phyloP scores from a whole-genome alignment of 2,113 vertebrate species.

The Oreochromis tanganicae region DNA sequence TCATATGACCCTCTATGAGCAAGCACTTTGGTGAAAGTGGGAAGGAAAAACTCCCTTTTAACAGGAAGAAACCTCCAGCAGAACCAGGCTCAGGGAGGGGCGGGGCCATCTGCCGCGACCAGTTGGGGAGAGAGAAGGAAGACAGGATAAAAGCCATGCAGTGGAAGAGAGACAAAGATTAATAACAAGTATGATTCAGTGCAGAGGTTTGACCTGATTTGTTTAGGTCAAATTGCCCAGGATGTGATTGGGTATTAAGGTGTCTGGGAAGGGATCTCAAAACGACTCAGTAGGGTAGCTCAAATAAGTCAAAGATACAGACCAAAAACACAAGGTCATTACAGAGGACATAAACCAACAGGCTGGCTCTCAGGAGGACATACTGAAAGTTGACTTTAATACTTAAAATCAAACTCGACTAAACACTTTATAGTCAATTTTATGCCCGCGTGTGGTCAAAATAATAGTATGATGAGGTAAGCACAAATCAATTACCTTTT shows the following conservation, averaged over 20 bases:
- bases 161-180: no score
- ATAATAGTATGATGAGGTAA: background rate
- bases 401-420: background rate
- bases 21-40: fast-evolving
- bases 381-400: background rate
- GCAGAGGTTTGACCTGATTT: no score
- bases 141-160: no score
- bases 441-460: background rate
- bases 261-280: no score
- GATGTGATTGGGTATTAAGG: no score
- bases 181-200: no score
- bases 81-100: background rate
- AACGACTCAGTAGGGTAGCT: background rate
- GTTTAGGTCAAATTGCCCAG: no score
- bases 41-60: fast-evolving
- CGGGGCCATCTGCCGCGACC: no score
- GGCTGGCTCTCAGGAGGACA: background rate
- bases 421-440: background rate
- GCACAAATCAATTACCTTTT: background rate
- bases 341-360: background rate
- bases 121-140: no score
- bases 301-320: background rate
- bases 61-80: background rate
- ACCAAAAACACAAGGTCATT: background rate
- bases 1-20: fast-evolving